Evolutionary conservation across 2,797 vertebrate species (phyloP), one percentile per base, ranked within the genome.

Genomic region (Florisuga fusca): DNA sequence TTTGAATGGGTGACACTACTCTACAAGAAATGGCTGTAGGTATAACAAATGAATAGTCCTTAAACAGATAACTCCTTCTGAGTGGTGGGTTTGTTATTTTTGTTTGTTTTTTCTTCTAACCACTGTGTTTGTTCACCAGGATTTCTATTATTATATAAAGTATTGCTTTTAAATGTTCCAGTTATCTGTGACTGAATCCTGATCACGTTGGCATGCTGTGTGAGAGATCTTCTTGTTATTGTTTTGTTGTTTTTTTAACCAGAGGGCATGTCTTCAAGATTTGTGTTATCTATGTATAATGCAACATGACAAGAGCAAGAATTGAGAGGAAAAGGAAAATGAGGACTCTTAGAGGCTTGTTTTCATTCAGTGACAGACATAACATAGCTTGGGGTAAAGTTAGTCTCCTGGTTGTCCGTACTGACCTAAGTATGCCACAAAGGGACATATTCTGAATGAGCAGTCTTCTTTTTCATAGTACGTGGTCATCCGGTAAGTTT

Each of bases 251-350:
- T 71, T 93, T 93, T 89, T 92, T 94, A 95, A 94, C 93, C 78
- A 95, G 93, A 90, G 85, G 89, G 73, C 58, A 97, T 34, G 57
- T 69, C 71, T 95, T 95, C 77, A 95, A 81, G 75, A 94, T 95
- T 94, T 93, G 59, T 90, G 61, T 97, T 95, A 91, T 95, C 87
- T 94, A 55, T 82, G 64, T 91, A 80, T 96, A 98, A 95, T 93
- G 79, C 46, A 96, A 91, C 64, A 83, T 93, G 94, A 97, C 96
- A 97, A 96, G 88, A 94, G 90, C 83, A 94, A 84, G 76, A 94
- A 67, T 96, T 83, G 68, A 94, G 73, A 85, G 46, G 61, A 86
- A 89, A 63, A 86, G 50, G 50, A 90, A 76, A 93, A 95, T 78
- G 73, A 93, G 0, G n/a, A 84, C 34, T 94, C 90, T 73, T 86